A percentile compares a stretch with the other conserved stretches of the same genome.
Conservation (phyloP, 2,113 vertebrate species). For the Paraplagusia blochii region DNA sequence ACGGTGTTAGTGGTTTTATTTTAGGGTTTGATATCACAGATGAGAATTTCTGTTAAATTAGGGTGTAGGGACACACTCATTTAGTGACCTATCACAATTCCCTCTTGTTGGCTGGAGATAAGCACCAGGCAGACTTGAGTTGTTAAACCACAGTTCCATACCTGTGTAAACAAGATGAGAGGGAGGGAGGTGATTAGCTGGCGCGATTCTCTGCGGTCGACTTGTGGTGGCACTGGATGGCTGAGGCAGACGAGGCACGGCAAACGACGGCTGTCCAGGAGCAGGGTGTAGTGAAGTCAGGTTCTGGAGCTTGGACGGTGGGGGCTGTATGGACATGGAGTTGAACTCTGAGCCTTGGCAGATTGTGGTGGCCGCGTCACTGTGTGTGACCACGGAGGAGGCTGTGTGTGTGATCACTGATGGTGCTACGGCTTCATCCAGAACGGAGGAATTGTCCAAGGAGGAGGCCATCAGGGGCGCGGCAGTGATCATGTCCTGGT, state of each 20-base stretch:
- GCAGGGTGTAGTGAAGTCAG: constrained; percentile 53
- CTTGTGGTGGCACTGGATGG: constrained; percentile 73
- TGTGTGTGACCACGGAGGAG: constrained; percentile 74
- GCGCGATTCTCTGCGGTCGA: constrained; percentile 83
- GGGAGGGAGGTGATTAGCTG: constrained; percentile 75
- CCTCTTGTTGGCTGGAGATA: too few relatives aligned
- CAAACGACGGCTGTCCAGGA: constrained; percentile 77
- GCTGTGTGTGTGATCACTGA: constrained; percentile 84
- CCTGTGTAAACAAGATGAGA: constrained; percentile 75
- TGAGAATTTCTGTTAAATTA: too few relatives aligned
- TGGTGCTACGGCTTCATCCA: constrained; percentile 54
- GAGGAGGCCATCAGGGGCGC: constrained; percentile 36
- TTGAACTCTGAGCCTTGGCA: constrained; percentile 79
- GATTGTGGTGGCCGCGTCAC: constrained; percentile 79
- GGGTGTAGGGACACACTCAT: too few relatives aligned
- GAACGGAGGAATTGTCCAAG: constrained; percentile 19
- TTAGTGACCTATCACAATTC: too few relatives aligned
- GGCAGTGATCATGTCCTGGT: constrained; percentile 40
- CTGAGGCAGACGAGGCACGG: constrained; percentile 78
- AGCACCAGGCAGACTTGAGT: too few relatives aligned
- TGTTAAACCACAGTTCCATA: constrained; percentile 33
- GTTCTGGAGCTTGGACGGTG: constrained; percentile 61
- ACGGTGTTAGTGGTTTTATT: too few relatives aligned
- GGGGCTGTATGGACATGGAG: constrained; percentile 56
- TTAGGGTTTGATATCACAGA: too few relatives aligned